A percentile compares a stretch with the other conserved stretches of the same genome.
Evolutionary conservation across 2,113 vertebrate genomes (phyloP).

Genomic region (Lasiurus borealis): DNA sequence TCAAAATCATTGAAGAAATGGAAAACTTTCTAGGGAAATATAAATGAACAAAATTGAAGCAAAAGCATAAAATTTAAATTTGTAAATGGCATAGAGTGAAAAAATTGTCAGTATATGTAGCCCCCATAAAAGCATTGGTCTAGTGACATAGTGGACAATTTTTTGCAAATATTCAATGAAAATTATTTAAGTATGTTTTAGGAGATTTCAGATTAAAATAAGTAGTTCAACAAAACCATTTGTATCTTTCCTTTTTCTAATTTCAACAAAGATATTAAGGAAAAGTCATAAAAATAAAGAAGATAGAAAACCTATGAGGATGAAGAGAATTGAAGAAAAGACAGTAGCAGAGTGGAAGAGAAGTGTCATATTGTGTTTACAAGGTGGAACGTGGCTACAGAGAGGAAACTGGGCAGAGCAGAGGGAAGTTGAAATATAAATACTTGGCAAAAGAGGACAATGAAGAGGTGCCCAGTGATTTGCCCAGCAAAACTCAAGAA

Average conservation of each 20-base stretch:
- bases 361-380: background rate
- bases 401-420: background rate
- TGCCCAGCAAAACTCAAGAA: background rate
- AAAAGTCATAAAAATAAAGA: background rate
- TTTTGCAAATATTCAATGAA: background rate
- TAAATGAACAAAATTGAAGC: slow-evolving; percentile 1
- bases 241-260: background rate
- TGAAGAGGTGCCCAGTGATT: background rate
- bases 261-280: background rate
- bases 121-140: background rate
- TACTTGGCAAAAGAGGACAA: background rate
- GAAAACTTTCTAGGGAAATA: slow-evolving; percentile 14
- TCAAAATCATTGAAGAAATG: background rate
- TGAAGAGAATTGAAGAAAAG: background rate
- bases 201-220: background rate
- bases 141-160: background rate
- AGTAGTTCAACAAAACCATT: background rate
- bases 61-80: background rate
- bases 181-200: background rate
- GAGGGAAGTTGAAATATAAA: background rate
- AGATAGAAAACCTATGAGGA: background rate
- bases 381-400: background rate
- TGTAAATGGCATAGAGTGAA: slow-evolving; percentile 1
- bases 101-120: background rate
- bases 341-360: background rate